These are phyloP conservation scores for Gymnopithys bicolor DNA, from an alignment of 2,797 vertebrate species.

Conservation along the genomic window DNA sequence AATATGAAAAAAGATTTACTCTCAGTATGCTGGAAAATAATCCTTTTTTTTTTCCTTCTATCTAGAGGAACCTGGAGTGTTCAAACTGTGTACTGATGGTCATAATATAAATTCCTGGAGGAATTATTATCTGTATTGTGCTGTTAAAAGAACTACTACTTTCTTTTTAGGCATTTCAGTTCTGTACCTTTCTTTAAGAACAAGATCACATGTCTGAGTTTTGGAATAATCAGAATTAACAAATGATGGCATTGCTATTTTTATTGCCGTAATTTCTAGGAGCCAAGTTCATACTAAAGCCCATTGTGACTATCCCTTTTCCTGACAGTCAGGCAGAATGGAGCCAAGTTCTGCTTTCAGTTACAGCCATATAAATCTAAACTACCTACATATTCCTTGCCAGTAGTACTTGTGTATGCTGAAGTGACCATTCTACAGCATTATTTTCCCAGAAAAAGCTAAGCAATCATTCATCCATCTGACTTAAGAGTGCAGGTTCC, in stretches of 20 bases:
- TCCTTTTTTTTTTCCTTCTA: background rate
- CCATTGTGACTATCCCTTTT: slow-evolving; percentile 61
- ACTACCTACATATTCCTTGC: slow-evolving; percentile 44
- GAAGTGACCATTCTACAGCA: background rate
- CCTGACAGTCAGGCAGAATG: slow-evolving; percentile 34
- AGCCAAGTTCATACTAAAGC: slow-evolving; percentile 46
- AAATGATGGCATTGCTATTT: slow-evolving; percentile 52
- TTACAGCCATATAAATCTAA: slow-evolving; percentile 63
- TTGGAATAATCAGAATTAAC: slow-evolving; percentile 40
- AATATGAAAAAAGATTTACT: background rate
- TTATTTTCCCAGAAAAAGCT: slow-evolving; percentile 53
- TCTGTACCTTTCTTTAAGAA: background rate
- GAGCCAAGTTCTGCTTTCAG: slow-evolving; percentile 56
- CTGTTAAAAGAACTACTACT: background rate
- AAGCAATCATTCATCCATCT: slow-evolving; percentile 36
- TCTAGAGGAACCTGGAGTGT: background rate
- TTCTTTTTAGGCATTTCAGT: background rate
- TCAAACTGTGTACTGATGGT: background rate
- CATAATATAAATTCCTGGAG: background rate
- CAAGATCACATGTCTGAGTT: background rate
- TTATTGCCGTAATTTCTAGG: slow-evolving; percentile 37
- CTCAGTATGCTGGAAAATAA: background rate
- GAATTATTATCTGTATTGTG: background rate
- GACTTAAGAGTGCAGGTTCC: slow-evolving; percentile 8
- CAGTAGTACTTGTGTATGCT: slow-evolving; percentile 26